Evolutionary conservation across 1,140 invertebrate species (phyloP), one percentile per base, ranked within the genome.

Genomic region (Aphelenchoides besseyi): DNA sequence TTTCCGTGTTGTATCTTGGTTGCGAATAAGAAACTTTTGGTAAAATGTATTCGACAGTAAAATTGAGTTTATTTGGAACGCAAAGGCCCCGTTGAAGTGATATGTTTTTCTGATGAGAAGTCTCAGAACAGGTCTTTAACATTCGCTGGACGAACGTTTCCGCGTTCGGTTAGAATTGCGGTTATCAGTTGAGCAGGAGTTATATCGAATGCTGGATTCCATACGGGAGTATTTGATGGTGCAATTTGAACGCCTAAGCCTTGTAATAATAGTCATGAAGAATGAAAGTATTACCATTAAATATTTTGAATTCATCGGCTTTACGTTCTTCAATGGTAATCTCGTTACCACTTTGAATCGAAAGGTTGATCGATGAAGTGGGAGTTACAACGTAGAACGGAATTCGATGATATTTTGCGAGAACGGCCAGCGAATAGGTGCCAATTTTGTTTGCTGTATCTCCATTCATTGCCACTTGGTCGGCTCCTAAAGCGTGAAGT

Each of bases 361-460:
- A 88, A 74, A 91, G 88, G 87, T 98, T 95, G 81, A 97, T 93
- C 0, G 95, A 93, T 0, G 94, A 93, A 36, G 90, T 88, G 0
- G 95, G 95, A 23, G 93, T 94, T 0, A 94, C 95, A 12, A 98
- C 90, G 85, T 93, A 98, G 86, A 98, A 98, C 72, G 94, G 93
- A 32, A 98, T 90, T 23, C 88, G 88, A 83, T 97, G 94, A 86
- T 95, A 87, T 80, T 93, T 92, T 3, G 94, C 93, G 33, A 92
- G 86, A 52, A 98, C 90, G 0, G 95, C 94, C 81, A 98, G 91
- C 90, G 91, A 92, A 85, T 97, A 98, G 23, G 96, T 99, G 74
- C 96, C 96, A 85, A 98, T 96, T 90, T 99, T 99, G 85, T 98
- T 99, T 0, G 95, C 96, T 1, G 95, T 98, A 85, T 99, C 96